phyloP scores from a whole-genome alignment of 2,888 invertebrate genomes.

The Nomada lathburiana region DNA sequence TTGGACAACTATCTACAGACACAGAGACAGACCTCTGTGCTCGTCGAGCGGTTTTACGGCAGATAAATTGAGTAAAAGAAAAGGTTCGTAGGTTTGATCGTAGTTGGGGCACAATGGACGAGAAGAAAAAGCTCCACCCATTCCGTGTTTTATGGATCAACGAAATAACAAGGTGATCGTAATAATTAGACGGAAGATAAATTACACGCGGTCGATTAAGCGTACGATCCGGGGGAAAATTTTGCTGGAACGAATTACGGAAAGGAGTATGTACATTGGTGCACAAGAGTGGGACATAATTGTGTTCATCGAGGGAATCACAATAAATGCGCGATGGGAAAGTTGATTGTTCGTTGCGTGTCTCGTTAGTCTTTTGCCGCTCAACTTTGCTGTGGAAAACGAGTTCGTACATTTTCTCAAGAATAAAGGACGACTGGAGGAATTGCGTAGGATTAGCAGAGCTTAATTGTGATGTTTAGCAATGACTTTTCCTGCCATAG shows the following conservation, averaged over 20 bases:
- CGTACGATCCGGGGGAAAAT: neutral
- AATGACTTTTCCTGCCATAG: neutral
- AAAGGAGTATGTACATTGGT: neutral
- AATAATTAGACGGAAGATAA: neutral
- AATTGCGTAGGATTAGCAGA: neutral
- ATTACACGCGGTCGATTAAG: conserved; percentile 2
- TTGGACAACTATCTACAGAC: neutral
- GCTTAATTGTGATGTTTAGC: neutral
- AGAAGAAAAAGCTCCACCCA: neutral
- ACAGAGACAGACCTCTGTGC: conserved; percentile 1
- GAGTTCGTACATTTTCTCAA: neutral
- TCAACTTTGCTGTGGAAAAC: neutral
- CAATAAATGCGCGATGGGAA: conserved; percentile 9
- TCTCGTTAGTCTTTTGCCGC: neutral
- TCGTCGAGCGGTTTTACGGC: neutral
- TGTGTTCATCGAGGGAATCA: conserved; percentile 8
- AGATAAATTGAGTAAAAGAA: conserved; percentile 6
- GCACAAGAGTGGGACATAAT: neutral
- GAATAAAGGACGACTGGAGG: neutral
- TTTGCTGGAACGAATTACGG: conserved; percentile 5
- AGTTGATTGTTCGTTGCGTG: neutral
- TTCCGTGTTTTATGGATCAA: conserved; percentile 4
- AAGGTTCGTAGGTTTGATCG: neutral
- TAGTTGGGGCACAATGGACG: neutral
- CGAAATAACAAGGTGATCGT: conserved; percentile 8